phyloP scores from a whole-genome alignment of 2,888 invertebrate species.

The Polydrusus tereticollis region DNA sequence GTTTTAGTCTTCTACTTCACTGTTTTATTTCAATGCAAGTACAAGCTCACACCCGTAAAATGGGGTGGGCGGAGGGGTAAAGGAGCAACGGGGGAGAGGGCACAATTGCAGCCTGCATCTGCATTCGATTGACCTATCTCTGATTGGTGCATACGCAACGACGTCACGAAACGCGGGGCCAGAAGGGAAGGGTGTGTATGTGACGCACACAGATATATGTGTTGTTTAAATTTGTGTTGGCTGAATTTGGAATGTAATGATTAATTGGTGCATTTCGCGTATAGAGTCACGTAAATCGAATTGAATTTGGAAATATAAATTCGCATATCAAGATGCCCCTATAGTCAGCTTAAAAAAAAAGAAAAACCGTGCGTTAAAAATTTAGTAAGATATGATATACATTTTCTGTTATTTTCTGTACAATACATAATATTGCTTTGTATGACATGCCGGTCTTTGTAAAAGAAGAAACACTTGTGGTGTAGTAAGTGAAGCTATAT shows the following conservation, averaged over 20 bases:
- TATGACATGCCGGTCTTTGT: too few species aligned
- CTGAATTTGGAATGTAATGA: conserved; percentile 37
- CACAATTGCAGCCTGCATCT: conserved; percentile 48
- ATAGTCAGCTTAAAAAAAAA: too few species aligned
- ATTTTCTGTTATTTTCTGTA: too few species aligned
- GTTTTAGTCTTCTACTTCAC: neutral
- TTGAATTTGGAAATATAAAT: too few species aligned
- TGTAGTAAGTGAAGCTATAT: too few species aligned
- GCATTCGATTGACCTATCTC: conserved; percentile 50
- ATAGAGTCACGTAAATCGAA: conserved; percentile 29
- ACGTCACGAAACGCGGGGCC: conserved; percentile 31
- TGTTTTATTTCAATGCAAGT: conserved; percentile 17
- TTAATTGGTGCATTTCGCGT: conserved; percentile 37
- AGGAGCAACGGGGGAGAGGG: neutral
- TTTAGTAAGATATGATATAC: too few species aligned
- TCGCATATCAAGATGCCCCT: too few species aligned
- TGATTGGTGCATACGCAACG: conserved; percentile 49
- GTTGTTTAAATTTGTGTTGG: conserved; percentile 32
- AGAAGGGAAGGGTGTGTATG: conserved; percentile 4
- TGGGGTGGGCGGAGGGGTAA: conserved; percentile 20
- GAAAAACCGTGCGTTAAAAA: too few species aligned
- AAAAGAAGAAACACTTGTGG: too few species aligned
- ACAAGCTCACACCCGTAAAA: conserved; percentile 39
- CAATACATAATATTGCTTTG: too few species aligned
- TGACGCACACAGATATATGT: conserved; percentile 30